phyloP scores from a whole-genome alignment of 2,113 vertebrate genomes.

The Deroptyus accipitrinus region DNA sequence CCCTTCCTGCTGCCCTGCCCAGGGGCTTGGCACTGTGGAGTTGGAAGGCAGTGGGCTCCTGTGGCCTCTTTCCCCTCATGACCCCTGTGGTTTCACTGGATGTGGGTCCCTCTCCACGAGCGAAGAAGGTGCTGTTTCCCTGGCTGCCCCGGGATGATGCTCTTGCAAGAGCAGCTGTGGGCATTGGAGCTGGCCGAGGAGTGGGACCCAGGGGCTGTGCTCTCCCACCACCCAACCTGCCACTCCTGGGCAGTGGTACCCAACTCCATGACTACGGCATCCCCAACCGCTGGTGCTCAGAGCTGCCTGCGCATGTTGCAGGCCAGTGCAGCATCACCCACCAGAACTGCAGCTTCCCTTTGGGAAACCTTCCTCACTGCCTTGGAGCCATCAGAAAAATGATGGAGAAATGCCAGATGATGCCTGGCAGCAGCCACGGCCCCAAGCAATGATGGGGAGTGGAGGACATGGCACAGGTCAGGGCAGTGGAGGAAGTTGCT shows the following conservation, averaged over 20 bases:
- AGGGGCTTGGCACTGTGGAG: rapidly evolving
- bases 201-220: background rate
- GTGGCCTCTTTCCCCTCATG: rapidly evolving
- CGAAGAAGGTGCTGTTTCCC: background rate
- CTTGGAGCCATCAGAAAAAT: background rate
- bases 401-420: rapidly evolving
- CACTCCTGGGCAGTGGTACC: background rate
- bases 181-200: background rate
- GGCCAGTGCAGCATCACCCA: rapidly evolving
- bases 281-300: background rate
- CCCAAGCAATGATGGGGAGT: background rate
- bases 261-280: rapidly evolving
- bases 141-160: background rate
- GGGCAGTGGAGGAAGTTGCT: background rate
- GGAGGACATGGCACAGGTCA: background rate
- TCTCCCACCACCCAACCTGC: background rate
- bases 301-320: rapidly evolving
- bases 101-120: rapidly evolving
- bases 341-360: background rate
- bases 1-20: background rate
- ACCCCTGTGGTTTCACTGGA: background rate
- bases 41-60: rapidly evolving
- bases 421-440: background rate
- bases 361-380: background rate
- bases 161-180: background rate